Evolutionary conservation across 1,140 invertebrate species (phyloP).

Genomic region (Aphelenchoides avenae): DNA sequence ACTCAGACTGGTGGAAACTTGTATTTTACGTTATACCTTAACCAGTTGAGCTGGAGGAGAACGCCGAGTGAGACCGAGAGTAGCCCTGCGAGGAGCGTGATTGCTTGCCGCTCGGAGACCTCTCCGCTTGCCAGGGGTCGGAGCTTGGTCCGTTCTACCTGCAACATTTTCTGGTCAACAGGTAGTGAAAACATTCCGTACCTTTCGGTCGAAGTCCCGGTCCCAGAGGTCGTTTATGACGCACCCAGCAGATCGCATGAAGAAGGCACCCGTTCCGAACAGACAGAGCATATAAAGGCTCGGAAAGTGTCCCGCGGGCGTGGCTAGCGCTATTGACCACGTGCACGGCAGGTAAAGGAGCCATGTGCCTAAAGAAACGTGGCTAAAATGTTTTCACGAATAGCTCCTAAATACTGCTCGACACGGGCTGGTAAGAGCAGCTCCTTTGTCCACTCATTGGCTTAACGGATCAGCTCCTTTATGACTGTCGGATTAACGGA

Average conservation of each 20-base stretch:
- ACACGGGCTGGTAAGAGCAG: no score
- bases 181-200: slow-evolving; percentile 53
- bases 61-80: slow-evolving; percentile 74
- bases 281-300: slow-evolving; percentile 72
- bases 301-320: slow-evolving; percentile 69
- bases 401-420: no score
- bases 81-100: slow-evolving; percentile 76
- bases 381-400: no score
- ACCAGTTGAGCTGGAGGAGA: slow-evolving; percentile 83
- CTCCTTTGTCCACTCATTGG: no score
- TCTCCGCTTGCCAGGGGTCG: slow-evolving; percentile 78
- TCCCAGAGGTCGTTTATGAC: slow-evolving; percentile 99
- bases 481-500: no score
- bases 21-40: slow-evolving; percentile 62
- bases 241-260: slow-evolving; percentile 94
- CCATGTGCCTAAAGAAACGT: slow-evolving; percentile 67
- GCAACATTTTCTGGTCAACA: slow-evolving; percentile 18
- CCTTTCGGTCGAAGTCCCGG: slow-evolving; percentile 81
- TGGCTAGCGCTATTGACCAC: slow-evolving; percentile 85
- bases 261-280: slow-evolving; percentile 80
- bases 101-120: slow-evolving; percentile 69
- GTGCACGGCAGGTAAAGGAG: slow-evolving; percentile 90
- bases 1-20: no score
- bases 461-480: no score
- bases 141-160: slow-evolving; percentile 78